Conservation (phyloP, 2,797 vertebrate genomes). For the Acanthurus tractus region DNA sequence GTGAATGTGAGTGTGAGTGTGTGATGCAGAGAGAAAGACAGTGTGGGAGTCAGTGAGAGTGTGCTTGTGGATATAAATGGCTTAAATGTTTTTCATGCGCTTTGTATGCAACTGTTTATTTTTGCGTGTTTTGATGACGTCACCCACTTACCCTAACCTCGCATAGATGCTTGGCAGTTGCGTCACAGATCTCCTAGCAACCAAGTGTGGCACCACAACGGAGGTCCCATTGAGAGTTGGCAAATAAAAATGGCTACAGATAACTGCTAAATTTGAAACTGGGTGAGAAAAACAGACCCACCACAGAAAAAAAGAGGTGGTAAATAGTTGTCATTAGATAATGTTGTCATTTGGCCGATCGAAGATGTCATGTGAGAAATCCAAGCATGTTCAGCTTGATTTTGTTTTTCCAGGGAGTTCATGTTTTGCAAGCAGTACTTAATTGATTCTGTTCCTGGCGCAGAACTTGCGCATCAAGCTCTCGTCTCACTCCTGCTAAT, state of each 20-base stretch:
- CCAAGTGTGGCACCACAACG: conserved; percentile 51
- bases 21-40: not conserved
- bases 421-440: conserved; percentile 25
- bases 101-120: conserved; percentile 58
- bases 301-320: conserved; percentile 2
- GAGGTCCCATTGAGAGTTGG: conserved; percentile 54
- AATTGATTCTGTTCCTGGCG: conserved; percentile 23
- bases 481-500: conserved; percentile 30
- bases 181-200: conserved; percentile 73
- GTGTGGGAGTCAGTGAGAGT: conserved; percentile 61
- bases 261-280: conserved; percentile 51
- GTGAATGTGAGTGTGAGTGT: not conserved
- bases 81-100: conserved; percentile 56
- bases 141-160: conserved; percentile 46
- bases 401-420: not conserved
- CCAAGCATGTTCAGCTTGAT: not conserved
- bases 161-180: conserved; percentile 40
- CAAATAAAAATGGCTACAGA: conserved; percentile 51
- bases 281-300: conserved; percentile 10
- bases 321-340: not conserved
- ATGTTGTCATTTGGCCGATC: not conserved
- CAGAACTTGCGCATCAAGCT: conserved; percentile 6
- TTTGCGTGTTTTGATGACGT: conserved; percentile 55
- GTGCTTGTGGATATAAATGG: conserved; percentile 70
- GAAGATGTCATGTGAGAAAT: conserved; percentile 14